Base-by-base conservation (phyloP, 92 coral and sea anemone genomes). In the Ricordea florida region DNA sequence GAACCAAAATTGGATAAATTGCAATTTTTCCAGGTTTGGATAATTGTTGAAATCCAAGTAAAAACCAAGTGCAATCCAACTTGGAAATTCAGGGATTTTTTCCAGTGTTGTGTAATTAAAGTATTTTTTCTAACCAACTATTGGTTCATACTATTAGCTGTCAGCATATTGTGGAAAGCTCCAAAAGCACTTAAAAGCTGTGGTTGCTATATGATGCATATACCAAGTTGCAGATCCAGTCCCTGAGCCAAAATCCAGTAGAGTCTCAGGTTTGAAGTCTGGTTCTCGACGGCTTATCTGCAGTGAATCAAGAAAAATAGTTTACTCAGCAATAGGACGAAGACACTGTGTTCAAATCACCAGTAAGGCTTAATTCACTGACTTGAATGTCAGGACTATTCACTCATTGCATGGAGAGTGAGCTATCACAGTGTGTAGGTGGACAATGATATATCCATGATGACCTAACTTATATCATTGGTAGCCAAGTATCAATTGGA, bases 221-320 rank as follows among this genome's bases (percentile, higher is more conserved):
- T 69, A 94, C 98, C 98, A 94, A 6, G 80, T 66, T 16, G 90
- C 89, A 32, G 92, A 82, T 23, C 97, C 98, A 28, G 87, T 62
- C 3, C 98, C 98, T 41, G 98, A 94, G 34, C 98, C 98, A 79
- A 91, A 94, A 82, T 94, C 98, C 78, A 94, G 57, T 13, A 94
- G 80, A 17, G 92, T 94, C 77, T 88, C 97, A 56, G 97, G 98
- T 52, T 79, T 85, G 58, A 76, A 91, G 58, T 88, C 87, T 33
- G 93, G 89, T 51, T 91, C 94, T 38, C 98, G 76, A 11, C 86
- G 90, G 24, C 89, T 71, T 6, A 94, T 88, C 98, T 94, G 37
- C 15, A 20, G 11, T 4, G 7, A 34, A 56, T 41, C 2, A 21
- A 15, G 14, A 8, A 20, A 28, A 10, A 13, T 6, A 10, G 10